A percentile compares a stretch with the other conserved stretches of the same genome.
These are phyloP conservation scores for Furcula furcula DNA, from an alignment of 2,888 invertebrate species.

Conservation along the genomic window DNA sequence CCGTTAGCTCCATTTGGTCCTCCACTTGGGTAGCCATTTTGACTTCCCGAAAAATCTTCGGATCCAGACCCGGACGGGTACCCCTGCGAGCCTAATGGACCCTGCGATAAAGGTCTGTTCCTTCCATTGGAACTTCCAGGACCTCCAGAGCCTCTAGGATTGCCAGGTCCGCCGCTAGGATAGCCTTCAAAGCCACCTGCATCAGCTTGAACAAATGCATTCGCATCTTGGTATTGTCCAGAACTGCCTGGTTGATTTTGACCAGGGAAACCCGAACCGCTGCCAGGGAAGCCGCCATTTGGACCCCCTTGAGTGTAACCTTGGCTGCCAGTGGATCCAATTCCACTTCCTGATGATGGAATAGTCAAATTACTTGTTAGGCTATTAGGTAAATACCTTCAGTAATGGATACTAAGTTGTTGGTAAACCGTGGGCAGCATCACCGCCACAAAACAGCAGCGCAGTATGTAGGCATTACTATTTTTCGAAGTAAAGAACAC, in stretches of 20 bases:
- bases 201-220: constrained; percentile 26
- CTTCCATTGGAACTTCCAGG: constrained; percentile 7
- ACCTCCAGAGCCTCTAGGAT: constrained; percentile 28
- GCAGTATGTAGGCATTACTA: too few species aligned
- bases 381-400: too few species aligned
- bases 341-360: constrained; percentile 15
- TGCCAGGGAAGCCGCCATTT: constrained; percentile 33
- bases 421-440: too few species aligned
- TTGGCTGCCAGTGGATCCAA: constrained; percentile 37
- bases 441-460: too few species aligned
- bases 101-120: constrained; percentile 4
- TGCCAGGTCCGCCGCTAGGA: constrained; percentile 41
- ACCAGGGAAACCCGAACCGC: constrained; percentile 33
- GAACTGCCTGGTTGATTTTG: constrained; percentile 23
- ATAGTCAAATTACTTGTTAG: too few species aligned
- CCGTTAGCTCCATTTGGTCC: background rate
- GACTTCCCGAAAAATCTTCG: constrained; percentile 19
- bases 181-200: constrained; percentile 31
- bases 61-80: constrained; percentile 10
- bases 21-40: constrained; percentile 18
- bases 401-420: too few species aligned
- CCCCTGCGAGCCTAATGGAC: background rate
- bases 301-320: constrained; percentile 42
- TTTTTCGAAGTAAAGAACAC: too few species aligned
- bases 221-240: constrained; percentile 32